Conservation (phyloP, 2,797 vertebrate species). For the Schizopygopsis malacanthus region DNA sequence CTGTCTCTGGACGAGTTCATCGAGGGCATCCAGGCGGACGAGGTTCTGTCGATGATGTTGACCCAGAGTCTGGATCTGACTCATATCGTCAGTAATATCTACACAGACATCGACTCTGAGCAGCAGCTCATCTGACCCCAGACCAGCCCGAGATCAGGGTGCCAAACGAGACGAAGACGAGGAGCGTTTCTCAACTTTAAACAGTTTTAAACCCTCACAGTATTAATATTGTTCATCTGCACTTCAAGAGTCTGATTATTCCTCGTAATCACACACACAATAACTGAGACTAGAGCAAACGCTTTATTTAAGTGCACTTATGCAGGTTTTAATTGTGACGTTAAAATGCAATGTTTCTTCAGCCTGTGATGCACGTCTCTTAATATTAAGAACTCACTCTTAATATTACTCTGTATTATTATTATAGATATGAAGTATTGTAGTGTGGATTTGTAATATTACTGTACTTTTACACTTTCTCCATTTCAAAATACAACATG, state of each 20-base stretch:
- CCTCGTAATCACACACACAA: background rate
- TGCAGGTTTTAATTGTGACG: no score
- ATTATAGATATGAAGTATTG: no score
- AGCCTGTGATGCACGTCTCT: no score
- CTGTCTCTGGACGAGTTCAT: conserved; percentile 89
- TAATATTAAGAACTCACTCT: no score
- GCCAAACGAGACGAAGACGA: background rate
- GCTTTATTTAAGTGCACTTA: conserved; percentile 21
- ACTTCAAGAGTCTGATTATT: background rate
- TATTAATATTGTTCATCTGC: background rate
- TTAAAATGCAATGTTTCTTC: no score
- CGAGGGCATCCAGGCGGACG: conserved; percentile 85
- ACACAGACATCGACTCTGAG: conserved; percentile 70
- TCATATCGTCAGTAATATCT: conserved; percentile 82
- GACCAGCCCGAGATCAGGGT: background rate
- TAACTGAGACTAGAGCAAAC: conserved; percentile 2
- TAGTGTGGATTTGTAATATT: no score
- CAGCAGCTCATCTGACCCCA: conserved; percentile 2
- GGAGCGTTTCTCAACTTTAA: background rate
- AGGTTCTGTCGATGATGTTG: conserved; percentile 81
- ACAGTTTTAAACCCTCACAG: background rate
- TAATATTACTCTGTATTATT: no score
- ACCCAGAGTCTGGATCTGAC: conserved; percentile 88
- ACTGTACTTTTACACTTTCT: no score
- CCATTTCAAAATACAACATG: no score